Conservation (phyloP, 2,113 vertebrate genomes). For the Ifrita kowaldi region DNA sequence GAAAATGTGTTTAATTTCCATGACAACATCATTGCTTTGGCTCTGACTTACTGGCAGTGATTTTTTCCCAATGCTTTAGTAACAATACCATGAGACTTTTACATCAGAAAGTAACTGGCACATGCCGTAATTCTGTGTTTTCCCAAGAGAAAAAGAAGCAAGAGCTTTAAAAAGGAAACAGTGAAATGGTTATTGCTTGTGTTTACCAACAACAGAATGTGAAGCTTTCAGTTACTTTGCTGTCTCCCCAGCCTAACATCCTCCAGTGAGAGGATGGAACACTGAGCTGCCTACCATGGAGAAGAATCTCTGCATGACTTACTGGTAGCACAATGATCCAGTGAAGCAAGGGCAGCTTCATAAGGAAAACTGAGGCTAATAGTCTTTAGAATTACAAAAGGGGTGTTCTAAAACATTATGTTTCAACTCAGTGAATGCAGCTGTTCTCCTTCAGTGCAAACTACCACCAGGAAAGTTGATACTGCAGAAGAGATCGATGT, state of each 20-base stretch:
- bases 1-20: neutral
- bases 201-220: neutral
- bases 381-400: neutral
- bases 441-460: neutral
- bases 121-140: neutral
- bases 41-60: neutral
- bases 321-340: neutral
- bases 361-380: neutral
- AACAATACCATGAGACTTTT: neutral
- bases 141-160: neutral
- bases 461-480: neutral
- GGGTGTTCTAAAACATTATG: neutral
- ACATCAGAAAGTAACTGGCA: neutral
- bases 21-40: neutral
- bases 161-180: neutral
- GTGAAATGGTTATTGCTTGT: neutral
- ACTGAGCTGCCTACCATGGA: neutral
- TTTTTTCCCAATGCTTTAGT: neutral
- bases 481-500: neutral
- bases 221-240: neutral
- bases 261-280: neutral
- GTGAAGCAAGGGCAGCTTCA: neutral
- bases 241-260: neutral
- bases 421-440: neutral
- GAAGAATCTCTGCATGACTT: neutral